Base-by-base conservation (phyloP, 2,888 invertebrate species). In the Cephus spinipes region DNA sequence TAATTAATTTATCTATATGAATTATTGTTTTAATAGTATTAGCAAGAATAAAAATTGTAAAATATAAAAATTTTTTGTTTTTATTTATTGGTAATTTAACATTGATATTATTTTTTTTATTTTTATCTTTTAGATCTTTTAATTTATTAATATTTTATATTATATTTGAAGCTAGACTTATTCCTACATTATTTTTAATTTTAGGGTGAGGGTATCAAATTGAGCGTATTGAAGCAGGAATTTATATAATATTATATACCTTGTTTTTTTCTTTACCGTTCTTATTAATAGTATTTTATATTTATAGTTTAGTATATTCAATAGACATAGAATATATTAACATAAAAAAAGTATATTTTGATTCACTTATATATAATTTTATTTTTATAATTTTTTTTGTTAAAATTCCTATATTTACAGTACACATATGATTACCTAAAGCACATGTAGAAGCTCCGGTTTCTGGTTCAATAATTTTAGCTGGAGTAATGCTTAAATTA, bases 401-500 rank as follows among this genome's bases (percentile, higher is more conserved):
- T 3, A 95, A 95, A 91, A 93, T 95, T 87, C 95, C 95, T 4
- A 94, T 95, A 30, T 30, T 30, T 30, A 30, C 0, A 0, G 0
- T 30, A 30, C 30, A 30, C 0, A 0, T 30, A 30, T 30, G 30
- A 30, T 90, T 95, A 36, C 95, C 95, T 80, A 95, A 95, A 77
- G 95, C 95, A 91, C 95, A 96, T 94, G 95, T 96, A 1, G 95
- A 96, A 83, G 95, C 95, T 77, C 95, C 96, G 6, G 93, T 95
- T 82, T 93, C 94, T 2, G 95, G 95, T 0, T 96, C 95, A 3
- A 95, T 96, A 92, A 94, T 96, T 94, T 94, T 96, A 92, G 95
- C 95, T 0, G 95, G 94, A 0, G 92, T 96, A 91, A 93, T 95
- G 87, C 93, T 96, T 92, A 96, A 96, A 89, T 93, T 95, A 92